A percentile compares a stretch with the other conserved stretches of the same genome.
Conservation (phyloP, 2,888 invertebrate species). For the Iselma pallidipennis region DNA sequence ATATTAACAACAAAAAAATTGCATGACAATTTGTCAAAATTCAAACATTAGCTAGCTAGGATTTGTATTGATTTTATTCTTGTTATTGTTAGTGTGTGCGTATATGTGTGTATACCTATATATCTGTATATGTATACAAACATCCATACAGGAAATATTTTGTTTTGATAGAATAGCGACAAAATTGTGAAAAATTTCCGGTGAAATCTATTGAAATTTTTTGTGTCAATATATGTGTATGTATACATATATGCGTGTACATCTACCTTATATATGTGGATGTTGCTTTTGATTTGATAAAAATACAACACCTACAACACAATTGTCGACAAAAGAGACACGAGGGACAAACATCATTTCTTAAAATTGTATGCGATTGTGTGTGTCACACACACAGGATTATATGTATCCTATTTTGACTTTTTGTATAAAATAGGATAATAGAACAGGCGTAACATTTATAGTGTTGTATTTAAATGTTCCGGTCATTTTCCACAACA, state of each 20-base stretch:
- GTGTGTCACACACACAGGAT: slow-evolving; percentile 15
- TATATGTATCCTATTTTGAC: slow-evolving; percentile 24
- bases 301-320: slow-evolving; percentile 23
- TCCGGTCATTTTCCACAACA: slow-evolving; percentile 23
- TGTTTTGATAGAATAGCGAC: not conserved
- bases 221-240: not conserved
- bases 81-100: too few species aligned
- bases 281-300: not conserved
- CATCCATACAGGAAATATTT: not conserved
- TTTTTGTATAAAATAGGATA: slow-evolving; percentile 21
- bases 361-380: slow-evolving; percentile 7
- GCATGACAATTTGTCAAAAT: not conserved
- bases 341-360: slow-evolving; percentile 38
- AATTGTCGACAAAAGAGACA: slow-evolving; percentile 34
- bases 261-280: too few species aligned
- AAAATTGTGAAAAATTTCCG: slow-evolving; percentile 4
- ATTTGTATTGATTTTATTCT: slow-evolving; percentile 3
- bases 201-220: slow-evolving; percentile 1
- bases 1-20: not conserved
- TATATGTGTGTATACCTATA: not conserved
- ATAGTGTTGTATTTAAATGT: slow-evolving; percentile 22
- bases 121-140: not conserved
- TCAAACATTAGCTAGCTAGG: not conserved
- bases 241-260: too few species aligned
- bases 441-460: slow-evolving; percentile 14